Base-by-base conservation (phyloP, 1,140 invertebrate species). In the Diuraphis noxia region DNA sequence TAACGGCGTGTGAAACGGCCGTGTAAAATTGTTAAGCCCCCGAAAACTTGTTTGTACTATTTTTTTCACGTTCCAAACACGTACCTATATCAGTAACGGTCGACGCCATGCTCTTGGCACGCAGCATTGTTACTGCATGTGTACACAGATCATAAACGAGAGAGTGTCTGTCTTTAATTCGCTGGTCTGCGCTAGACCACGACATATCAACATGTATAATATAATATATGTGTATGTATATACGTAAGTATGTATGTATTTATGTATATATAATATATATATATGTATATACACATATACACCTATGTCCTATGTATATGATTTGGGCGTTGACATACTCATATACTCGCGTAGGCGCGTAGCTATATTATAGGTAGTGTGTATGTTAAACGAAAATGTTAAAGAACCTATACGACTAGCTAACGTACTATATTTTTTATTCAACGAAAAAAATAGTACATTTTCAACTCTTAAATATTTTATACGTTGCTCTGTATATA, bases 11-110 rank as follows among this genome's bases (percentile, higher is more conserved):
- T 88, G 87, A 25, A 88, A 88, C 52, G 56, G n/a, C 87, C 87
- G 52, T 88, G 87, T 72, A 88, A 56, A 88, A 88, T 88, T 40
- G 56, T 88, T 88, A 88, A 30, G 36, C 87, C 40, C 46, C 46
- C 34, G 21, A 43, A 88, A 88, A 88, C 87, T 63, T 56, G 84
- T 85, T 85, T 85, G 43, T 85, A 46, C 21, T 85, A 21, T 85
- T 85, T 85, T 43, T 84, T 82, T 79, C 19, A 0, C 46, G 7
- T 79, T 23, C 19, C 72, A 38, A 85, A n/a, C 17, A 17, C n/a
- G n/a, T n/a, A n/a, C n/a, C n/a, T 23, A 23, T 43, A n/a, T 85
- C 17, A 43, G 30, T 21, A 49, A 19, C 4, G 41, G 82, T 85
- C 6, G 41, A 9, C 36, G 56, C n/a, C 30, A 13, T n/a, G 13